phyloP scores from a whole-genome alignment of 2,113 vertebrate species.

The Phalacrocorax aristotelis region DNA sequence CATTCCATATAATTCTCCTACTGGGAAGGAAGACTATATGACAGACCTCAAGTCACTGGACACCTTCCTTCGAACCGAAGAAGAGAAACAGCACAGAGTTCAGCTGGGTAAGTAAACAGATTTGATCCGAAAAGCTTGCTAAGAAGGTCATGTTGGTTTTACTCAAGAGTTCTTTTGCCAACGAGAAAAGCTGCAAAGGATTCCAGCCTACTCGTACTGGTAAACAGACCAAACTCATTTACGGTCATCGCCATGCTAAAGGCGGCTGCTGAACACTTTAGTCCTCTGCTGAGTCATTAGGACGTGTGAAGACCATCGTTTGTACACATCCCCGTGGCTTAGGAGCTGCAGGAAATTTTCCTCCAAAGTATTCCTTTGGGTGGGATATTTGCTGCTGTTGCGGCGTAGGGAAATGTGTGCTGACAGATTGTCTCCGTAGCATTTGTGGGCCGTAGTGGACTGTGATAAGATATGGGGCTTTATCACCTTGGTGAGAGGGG shows the following conservation, averaged over 20 bases:
- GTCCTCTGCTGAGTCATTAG: neutral
- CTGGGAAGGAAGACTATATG: constrained; percentile 90
- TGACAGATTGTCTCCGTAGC: neutral
- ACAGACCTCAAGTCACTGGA: constrained; percentile 85
- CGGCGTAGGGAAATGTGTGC: neutral
- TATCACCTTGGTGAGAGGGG: neutral
- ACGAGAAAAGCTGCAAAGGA: neutral
- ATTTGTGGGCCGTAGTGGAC: neutral
- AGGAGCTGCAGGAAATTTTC: neutral
- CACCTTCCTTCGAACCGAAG: constrained; percentile 84
- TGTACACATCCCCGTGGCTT: neutral
- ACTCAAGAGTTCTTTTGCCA: neutral
- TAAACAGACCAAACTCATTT: rapidly evolving
- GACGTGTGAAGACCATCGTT: rapidly evolving
- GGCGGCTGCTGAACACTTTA: neutral
- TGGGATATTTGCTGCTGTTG: neutral
- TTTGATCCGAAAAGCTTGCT: rapidly evolving
- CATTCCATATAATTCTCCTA: constrained; percentile 84
- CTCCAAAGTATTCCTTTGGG: neutral
- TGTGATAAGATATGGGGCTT: neutral
- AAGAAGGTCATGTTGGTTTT: neutral
- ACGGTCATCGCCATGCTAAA: neutral
- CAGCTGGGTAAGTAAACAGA: constrained; percentile 78
- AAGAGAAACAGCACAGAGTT: constrained; percentile 90
- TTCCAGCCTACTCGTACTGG: rapidly evolving